These are phyloP conservation scores for Hemichromis elongatus DNA, from an alignment of 2,113 vertebrate species.

Conservation along the genomic window DNA sequence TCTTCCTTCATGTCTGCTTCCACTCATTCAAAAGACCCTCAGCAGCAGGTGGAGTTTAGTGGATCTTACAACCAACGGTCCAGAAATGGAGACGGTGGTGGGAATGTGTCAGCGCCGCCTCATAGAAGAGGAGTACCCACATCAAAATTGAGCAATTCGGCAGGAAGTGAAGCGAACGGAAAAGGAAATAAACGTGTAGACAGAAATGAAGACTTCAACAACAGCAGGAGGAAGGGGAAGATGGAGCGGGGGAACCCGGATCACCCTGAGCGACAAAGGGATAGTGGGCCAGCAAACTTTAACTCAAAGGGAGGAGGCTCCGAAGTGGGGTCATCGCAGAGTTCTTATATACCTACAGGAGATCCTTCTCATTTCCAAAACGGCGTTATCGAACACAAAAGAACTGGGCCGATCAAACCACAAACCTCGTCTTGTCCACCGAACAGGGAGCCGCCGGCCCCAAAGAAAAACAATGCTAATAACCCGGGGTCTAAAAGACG, in stretches of 20 bases:
- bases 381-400: slow-evolving; percentile 82
- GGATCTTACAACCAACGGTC: slow-evolving; percentile 49
- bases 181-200: slow-evolving; percentile 68
- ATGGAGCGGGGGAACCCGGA: slow-evolving; percentile 80
- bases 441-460: slow-evolving; percentile 69
- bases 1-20: slow-evolving; percentile 44
- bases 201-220: slow-evolving; percentile 70
- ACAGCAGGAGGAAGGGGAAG: slow-evolving; percentile 77
- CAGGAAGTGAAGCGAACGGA: slow-evolving; percentile 34
- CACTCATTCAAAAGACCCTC: slow-evolving; percentile 78
- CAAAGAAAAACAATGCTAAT: slow-evolving; percentile 74
- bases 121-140: slow-evolving; percentile 71
- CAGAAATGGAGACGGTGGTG: slow-evolving; percentile 53
- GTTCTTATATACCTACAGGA: slow-evolving; percentile 48
- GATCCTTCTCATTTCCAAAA: slow-evolving; percentile 75
- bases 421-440: slow-evolving; percentile 49
- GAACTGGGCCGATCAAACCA: slow-evolving; percentile 88
- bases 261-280: slow-evolving; percentile 77
- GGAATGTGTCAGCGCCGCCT: slow-evolving; percentile 2
- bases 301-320: slow-evolving; percentile 76
- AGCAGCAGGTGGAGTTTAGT: slow-evolving; percentile 51
- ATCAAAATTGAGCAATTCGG: slow-evolving; percentile 69
- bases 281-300: slow-evolving; percentile 71
- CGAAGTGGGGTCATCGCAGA: slow-evolving; percentile 71
- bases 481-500: slow-evolving; percentile 82